Evolutionary conservation across 2,797 vertebrate species (phyloP).

Genomic region (Gymnothorax reevesii): DNA sequence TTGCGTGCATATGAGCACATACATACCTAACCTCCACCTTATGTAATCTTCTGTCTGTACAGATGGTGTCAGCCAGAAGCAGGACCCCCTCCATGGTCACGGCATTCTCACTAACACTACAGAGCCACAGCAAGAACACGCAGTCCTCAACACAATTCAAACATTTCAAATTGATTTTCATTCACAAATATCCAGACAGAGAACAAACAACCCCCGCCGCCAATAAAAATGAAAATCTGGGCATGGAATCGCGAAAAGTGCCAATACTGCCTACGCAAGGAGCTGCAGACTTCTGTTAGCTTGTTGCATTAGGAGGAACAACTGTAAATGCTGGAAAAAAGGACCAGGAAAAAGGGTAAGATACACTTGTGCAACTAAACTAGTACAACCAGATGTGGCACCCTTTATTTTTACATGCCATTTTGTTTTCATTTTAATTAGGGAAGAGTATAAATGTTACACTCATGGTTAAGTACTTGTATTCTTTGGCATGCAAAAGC

Average conservation of each 20-base stretch:
- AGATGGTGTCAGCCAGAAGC: slow-evolving; percentile 67
- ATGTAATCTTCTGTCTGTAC: slow-evolving; percentile 51
- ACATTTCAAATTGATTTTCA: background rate
- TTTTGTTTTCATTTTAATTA: background rate
- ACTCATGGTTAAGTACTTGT: background rate
- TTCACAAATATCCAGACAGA: background rate
- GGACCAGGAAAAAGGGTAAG: background rate
- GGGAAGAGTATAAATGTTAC: background rate
- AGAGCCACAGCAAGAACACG: slow-evolving; percentile 39
- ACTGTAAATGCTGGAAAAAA: background rate
- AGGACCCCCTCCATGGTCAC: slow-evolving; percentile 68
- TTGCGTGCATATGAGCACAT: background rate
- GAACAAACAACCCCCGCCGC: background rate
- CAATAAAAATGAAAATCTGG: background rate
- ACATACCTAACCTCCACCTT: slow-evolving; percentile 75
- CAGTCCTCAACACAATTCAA: background rate
- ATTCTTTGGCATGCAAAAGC: background rate
- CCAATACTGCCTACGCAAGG: slow-evolving; percentile 10
- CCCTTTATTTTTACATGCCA: background rate
- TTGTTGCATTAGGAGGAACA: background rate
- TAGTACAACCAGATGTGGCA: background rate
- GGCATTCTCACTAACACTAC: slow-evolving; percentile 76
- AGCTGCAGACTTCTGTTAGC: background rate
- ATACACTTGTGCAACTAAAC: background rate
- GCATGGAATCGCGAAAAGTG: background rate